Base-by-base conservation (phyloP, 2,888 invertebrate genomes). In the Drosophila lutescens region DNA sequence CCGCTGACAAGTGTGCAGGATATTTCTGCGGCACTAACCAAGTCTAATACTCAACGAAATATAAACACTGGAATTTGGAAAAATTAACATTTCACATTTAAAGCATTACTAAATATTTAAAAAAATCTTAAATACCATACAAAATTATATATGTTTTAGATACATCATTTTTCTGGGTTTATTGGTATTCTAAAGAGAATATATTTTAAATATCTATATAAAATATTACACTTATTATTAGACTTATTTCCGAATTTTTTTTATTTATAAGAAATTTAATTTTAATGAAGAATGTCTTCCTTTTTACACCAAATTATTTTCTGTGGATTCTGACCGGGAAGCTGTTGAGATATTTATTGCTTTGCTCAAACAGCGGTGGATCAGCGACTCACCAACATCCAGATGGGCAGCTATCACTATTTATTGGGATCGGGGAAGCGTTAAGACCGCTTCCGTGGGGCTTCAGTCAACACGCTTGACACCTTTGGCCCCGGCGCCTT, bases 1-100 rank as follows among this genome's bases (percentile, higher is more conserved):
- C 40, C 20, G 41, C 75, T 75, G 79, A 80, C 79, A 84, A 77
- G 79, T 72, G 68, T 78, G 67, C 82, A 78, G 87, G 85, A 83
- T 85, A 83, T 83, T 84, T 74, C 85, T 0, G n/a, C n/a, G 57
- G 44, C 49, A 49, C 51, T 51, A n/a, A 17, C 17, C 44, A 6
- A 34, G 44, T 15, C 12, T 6, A 30, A 20, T 30, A 59, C 61
- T 30, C 12, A 10, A 12, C 1, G n/a, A 30, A 61, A 61, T 34
- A 12, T 12, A 12, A 4, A 34, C 30, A 30, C 7, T 34, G 34
- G 12, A 4, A 12, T 34, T 34, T 3, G 3, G 20, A 2, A 20
- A 2, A 20, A 2, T 20, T n/a, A n/a, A n/a, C n/a, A n/a, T n/a
- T n/a, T n/a, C n/a, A n/a, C n/a, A n/a, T 32, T 5, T 1, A 32